These are phyloP conservation scores for Synergus umbraculus DNA, from an alignment of 2,888 invertebrate species.

Conservation along the genomic window DNA sequence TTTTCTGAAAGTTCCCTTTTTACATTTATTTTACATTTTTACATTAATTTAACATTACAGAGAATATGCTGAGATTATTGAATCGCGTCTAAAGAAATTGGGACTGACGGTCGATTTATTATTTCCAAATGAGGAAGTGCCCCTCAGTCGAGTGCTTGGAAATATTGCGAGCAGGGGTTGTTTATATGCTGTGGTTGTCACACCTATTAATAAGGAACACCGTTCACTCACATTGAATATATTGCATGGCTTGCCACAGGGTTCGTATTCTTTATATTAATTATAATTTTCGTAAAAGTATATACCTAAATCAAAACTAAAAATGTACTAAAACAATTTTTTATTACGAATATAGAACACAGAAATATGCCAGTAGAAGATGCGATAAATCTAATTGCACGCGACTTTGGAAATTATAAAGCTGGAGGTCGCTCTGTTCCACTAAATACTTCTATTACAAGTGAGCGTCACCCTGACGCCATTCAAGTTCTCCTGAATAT, in stretches of 20 bases:
- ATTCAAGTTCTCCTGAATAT: slow-evolving; percentile 82
- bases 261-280: slow-evolving; percentile 76
- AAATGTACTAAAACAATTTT: neutral
- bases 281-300: neutral
- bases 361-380: slow-evolving; percentile 97
- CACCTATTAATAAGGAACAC: slow-evolving; percentile 90
- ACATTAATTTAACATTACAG: slow-evolving; percentile 75
- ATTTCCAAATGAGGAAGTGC: slow-evolving; percentile 94
- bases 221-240: slow-evolving; percentile 93
- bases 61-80: slow-evolving; percentile 93
- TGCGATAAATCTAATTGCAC: slow-evolving; percentile 87
- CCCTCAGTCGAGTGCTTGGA: slow-evolving; percentile 87
- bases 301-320: neutral
- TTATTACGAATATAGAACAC: slow-evolving; percentile 83
- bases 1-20: neutral
- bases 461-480: slow-evolving; percentile 77
- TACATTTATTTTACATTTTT: slow-evolving; percentile 40
- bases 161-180: slow-evolving; percentile 94
- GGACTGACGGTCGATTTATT: slow-evolving; percentile 91
- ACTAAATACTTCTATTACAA: slow-evolving; percentile 78
- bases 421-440: slow-evolving; percentile 80
- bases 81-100: slow-evolving; percentile 86
- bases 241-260: slow-evolving; percentile 93
- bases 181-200: slow-evolving; percentile 92
- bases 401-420: slow-evolving; percentile 84